Evolutionary conservation across 2,797 vertebrate genomes (phyloP), one percentile per base, ranked within the genome.

Genomic region (Fratercula arctica): DNA sequence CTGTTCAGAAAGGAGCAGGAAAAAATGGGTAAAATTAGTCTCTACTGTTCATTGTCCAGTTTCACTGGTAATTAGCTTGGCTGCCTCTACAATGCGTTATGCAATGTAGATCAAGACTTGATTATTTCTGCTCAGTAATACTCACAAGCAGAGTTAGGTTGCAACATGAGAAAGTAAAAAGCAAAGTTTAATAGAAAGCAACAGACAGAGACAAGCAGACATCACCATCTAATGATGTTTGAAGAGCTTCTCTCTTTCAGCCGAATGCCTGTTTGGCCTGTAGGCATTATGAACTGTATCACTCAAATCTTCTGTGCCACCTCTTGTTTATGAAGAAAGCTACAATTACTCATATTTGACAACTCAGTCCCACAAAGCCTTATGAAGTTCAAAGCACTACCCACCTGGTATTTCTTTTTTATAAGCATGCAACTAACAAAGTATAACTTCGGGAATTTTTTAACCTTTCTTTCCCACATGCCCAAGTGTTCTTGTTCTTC

Each of bases 321-420:
- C 90, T 78, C 67, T 35, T 69, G 83, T 41, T 86, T 85, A 21
- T 20, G 54, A 80, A 81, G 66, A 66, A 69, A 92, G 73, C 93
- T 83, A 60, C 73, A 33, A 90, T 95, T 51, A 41, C 63, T 95
- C 96, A 21, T 23, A 11, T 41, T 75, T 88, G 89, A 78, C 91
- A 84, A 46, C 70, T 4, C 76, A 37, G 79, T 19, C 76, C 64
- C 85, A 60, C 85, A 35, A 60, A 87, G 59, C 85, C 53, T 24
- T 74, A 70, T 13, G 11, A 33, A 83, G 90, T 91, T 95, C 96
- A 95, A 94, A 96, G 94, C 91, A 6, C 66, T 82, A 73, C 67
- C 76, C 93, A 91, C 87, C 85, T 60, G 87, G 57, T 7, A 18
- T 81, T 93, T 91, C 82, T 76, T 50, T 86, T 95, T 95, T 91